Conservation (phyloP, 2,888 invertebrate species). For the Drosophila testacea region DNA sequence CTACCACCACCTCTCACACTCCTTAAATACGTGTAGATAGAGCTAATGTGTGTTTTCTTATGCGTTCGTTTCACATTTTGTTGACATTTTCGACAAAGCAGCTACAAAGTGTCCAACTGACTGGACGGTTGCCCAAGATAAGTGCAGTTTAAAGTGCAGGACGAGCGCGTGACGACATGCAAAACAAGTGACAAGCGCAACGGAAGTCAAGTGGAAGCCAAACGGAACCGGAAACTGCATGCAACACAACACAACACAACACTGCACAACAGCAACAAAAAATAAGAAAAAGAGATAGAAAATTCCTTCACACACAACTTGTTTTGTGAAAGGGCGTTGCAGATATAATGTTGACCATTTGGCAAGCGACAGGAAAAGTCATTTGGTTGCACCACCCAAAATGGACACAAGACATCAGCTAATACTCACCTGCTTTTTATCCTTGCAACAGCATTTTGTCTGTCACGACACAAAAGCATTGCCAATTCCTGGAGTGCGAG, state of each 20-base stretch:
- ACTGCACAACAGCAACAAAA: conserved; percentile 13
- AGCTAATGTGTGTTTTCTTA: conserved; percentile 57
- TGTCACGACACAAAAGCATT: conserved; percentile 41
- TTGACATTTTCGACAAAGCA: conserved; percentile 79
- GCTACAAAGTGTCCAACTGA: conserved; percentile 66
- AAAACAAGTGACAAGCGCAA: conserved; percentile 58
- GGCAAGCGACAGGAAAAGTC: conserved; percentile 72
- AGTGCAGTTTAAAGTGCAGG: conserved; percentile 75
- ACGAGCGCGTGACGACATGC: conserved; percentile 76
- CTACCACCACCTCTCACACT: background rate
- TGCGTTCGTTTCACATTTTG: conserved; percentile 59
- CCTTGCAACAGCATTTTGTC: conserved; percentile 42
- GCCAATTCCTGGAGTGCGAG: background rate
- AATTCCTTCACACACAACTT: background rate
- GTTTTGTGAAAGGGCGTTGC: conserved; percentile 23
- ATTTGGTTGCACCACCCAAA: conserved; percentile 56
- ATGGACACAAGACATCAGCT: conserved; percentile 7
- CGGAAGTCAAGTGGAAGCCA: conserved; percentile 61
- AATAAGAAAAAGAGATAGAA: conserved; percentile 1
- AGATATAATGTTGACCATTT: conserved; percentile 77
- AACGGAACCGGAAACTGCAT: conserved; percentile 75
- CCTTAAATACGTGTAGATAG: conserved; percentile 28
- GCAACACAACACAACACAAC: conserved; percentile 35
- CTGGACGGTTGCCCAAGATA: conserved; percentile 48
- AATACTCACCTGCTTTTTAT: conserved; percentile 53